Conservation (phyloP, 2,113 vertebrate species). For the Setophaga kirtlandii region DNA sequence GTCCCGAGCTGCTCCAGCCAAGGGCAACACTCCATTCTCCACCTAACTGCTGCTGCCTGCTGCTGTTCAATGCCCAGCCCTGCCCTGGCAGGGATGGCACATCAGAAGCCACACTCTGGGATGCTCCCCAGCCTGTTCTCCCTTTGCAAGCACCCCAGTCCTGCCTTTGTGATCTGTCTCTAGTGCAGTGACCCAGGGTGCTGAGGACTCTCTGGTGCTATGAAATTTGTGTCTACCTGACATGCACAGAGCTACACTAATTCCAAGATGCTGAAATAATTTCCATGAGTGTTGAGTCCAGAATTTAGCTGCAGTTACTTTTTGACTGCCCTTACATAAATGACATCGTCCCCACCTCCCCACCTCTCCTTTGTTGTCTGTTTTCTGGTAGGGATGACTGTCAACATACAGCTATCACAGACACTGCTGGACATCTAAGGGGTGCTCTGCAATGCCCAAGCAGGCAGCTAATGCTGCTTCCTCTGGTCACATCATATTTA, state of each 20-base stretch:
- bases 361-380: neutral
- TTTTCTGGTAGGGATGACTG: neutral
- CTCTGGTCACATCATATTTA: neutral
- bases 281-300: neutral
- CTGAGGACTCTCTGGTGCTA: neutral
- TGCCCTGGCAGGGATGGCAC: neutral
- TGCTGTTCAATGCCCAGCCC: neutral
- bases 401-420: neutral
- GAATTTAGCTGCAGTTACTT: neutral
- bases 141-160: neutral
- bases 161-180: neutral
- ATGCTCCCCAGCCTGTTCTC: neutral
- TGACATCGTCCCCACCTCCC: fast-evolving
- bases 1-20: neutral
- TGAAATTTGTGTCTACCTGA: neutral
- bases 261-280: neutral
- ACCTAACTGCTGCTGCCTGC: neutral
- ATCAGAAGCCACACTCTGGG: fast-evolving
- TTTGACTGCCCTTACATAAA: neutral
- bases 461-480: neutral
- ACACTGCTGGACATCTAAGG: neutral
- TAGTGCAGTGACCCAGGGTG: fast-evolving
- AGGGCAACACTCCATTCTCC: neutral
- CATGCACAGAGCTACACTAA: neutral
- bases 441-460: neutral